Conservation (phyloP, 2,113 vertebrate species). For the Trichomycterus rosablanca region DNA sequence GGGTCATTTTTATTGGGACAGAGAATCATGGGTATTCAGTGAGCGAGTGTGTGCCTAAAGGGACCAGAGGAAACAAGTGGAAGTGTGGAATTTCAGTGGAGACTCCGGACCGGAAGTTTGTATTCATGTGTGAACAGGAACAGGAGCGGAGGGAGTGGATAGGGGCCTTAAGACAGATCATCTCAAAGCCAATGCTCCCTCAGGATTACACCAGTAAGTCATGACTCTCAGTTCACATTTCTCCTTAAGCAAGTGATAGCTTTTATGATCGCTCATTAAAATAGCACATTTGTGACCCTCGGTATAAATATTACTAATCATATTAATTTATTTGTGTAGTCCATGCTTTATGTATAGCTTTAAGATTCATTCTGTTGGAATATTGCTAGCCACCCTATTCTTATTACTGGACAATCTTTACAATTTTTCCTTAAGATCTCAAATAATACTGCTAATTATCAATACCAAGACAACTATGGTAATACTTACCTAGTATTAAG, state of each 20-base stretch:
- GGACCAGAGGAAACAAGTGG: slow-evolving; percentile 73
- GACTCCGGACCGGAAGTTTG: slow-evolving; percentile 75
- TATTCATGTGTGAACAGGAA: slow-evolving; percentile 82
- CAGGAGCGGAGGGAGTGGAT: slow-evolving; percentile 83
- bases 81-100: slow-evolving; percentile 71
- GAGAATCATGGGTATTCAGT: slow-evolving; percentile 75
- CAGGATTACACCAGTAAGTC: slow-evolving; percentile 68
- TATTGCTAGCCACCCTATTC: too few species aligned
- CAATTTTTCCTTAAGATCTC: too few species aligned
- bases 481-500: too few species aligned
- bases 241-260: not conserved
- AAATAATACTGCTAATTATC: too few species aligned
- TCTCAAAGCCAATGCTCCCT: slow-evolving; percentile 67
- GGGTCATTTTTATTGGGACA: slow-evolving; percentile 79
- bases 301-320: too few species aligned
- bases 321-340: too few species aligned
- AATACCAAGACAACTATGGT: too few species aligned
- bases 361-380: too few species aligned
- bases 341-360: too few species aligned
- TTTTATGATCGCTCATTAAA: too few species aligned
- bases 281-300: too few species aligned
- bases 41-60: slow-evolving; percentile 63
- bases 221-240: not conserved
- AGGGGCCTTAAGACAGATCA: slow-evolving; percentile 69
- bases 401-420: too few species aligned